Evolutionary conservation across 2,888 invertebrate species (phyloP).

Genomic region (Cyclophora albipunctata): DNA sequence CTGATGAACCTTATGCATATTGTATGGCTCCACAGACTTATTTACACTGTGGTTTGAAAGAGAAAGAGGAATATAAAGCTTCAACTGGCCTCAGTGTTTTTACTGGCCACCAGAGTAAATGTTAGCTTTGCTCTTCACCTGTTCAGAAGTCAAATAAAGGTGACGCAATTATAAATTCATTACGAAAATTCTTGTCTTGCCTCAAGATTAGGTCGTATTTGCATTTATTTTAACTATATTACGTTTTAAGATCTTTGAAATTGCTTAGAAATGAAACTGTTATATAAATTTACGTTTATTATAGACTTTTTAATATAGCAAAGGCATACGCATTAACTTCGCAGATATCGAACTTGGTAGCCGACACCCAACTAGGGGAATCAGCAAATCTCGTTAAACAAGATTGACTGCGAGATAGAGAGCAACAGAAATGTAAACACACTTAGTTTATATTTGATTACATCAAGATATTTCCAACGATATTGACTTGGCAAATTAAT

Average conservation of each 20-base stretch:
- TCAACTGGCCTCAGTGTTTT: slow-evolving; percentile 17
- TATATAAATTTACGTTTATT: too few relatives aligned
- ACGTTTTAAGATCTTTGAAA: too few relatives aligned
- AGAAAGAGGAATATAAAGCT: slow-evolving; percentile 26
- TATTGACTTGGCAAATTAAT: slow-evolving; percentile 6
- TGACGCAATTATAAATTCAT: slow-evolving; percentile 31
- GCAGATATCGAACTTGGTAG: too few relatives aligned
- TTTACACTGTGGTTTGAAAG: slow-evolving; percentile 27
- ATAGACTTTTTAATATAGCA: too few relatives aligned
- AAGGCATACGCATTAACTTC: too few relatives aligned
- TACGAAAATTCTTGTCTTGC: slow-evolving; percentile 12
- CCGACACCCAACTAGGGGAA: too few relatives aligned
- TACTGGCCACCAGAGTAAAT: slow-evolving; percentile 34
- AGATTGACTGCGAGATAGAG: too few relatives aligned
- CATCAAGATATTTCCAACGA: slow-evolving; percentile 1
- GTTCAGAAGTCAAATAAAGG: slow-evolving; percentile 37
- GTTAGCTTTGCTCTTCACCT: slow-evolving; percentile 44
- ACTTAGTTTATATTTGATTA: neutral
- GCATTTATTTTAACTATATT: too few relatives aligned
- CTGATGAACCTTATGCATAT: slow-evolving; percentile 41
- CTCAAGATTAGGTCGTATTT: neutral
- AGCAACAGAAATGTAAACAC: too few relatives aligned
- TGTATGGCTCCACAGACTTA: slow-evolving; percentile 25
- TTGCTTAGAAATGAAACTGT: too few relatives aligned
- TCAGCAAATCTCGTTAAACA: too few relatives aligned